Evolutionary conservation across 2,888 invertebrate genomes (phyloP), one percentile per base, ranked within the genome.

Genomic region (Synergus itoensis): DNA sequence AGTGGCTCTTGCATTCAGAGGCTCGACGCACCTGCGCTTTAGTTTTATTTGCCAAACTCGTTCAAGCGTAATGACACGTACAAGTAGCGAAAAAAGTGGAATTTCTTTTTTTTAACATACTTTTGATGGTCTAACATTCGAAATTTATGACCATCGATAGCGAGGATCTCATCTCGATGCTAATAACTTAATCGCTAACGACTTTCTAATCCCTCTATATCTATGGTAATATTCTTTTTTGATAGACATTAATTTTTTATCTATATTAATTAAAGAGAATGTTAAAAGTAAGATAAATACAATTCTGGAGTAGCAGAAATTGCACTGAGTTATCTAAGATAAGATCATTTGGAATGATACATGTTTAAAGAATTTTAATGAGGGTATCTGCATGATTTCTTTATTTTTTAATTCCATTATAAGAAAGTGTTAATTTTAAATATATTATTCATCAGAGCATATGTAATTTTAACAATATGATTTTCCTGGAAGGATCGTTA

Each of bases 31-130:
- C 53, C 73, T 73, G 73, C 73, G 48, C 16, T 73, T 53, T 36
- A 73, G 28, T 73, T 12, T 43, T 76, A 60, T 60, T 62, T 41
- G 40, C 36, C 16, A 60, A 12, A 76, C 60, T 60, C 60, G 76
- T 62, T 76, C 76, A 21, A 43, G 60, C 76, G 62, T 76, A 76
- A 76, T 76, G 76, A 62, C 76, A 28, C 40, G 41, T 76, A 60
- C 69, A 77, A 48, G 9, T 45, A 67, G 53, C 36, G 12, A 36
- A 73, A 73, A 73, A 28, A 53, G 5, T 4, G 11, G n/a, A 73
- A 53, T 36, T 36, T n/a, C 0, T 8, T 73, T 65, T 36, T 73
- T 73, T 73, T n/a, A 73, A 73, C 53, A 73, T 48, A 53, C 53
- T 73, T 73, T 57, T 73, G 40, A 73, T 48, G 48, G 21, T 67